A percentile compares a stretch with the other conserved stretches of the same genome.
Evolutionary conservation across 2,113 vertebrate species (phyloP).

Genomic region (Typhlomys cinereus): DNA sequence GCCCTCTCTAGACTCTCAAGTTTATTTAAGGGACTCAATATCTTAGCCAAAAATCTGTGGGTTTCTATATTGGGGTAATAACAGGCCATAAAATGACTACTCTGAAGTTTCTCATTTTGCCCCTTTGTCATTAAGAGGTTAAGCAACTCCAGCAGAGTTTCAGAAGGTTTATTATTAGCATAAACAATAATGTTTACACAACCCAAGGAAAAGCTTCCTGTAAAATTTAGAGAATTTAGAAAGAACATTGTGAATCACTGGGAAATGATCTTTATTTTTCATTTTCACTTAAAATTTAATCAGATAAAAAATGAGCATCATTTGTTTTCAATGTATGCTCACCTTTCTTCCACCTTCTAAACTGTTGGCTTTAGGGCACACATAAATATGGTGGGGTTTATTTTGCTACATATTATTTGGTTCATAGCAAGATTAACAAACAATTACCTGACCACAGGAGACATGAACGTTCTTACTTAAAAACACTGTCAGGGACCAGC

Average conservation of each 20-base stretch:
- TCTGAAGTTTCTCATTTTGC: conserved; percentile 51
- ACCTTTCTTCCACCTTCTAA: background rate
- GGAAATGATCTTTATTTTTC: conserved; percentile 49
- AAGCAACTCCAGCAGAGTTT: conserved; percentile 31
- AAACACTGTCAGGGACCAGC: too few species aligned
- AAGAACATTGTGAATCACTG: background rate
- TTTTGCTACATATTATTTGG: conserved; percentile 23
- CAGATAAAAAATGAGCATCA: conserved; percentile 7
- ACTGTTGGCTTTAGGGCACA: background rate
- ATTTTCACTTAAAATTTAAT: conserved; percentile 50
- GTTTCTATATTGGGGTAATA: conserved; percentile 48
- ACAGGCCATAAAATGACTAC: conserved; percentile 41
- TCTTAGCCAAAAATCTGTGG: conserved; percentile 18
- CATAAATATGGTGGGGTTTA: background rate
- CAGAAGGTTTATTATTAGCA: conserved; percentile 45
- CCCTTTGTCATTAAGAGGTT: conserved; percentile 53
- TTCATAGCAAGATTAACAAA: conserved; percentile 37
- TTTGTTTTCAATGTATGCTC: background rate
- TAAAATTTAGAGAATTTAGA: conserved; percentile 36
- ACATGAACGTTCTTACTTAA: conserved; percentile 36
- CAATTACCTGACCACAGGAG: conserved; percentile 9
- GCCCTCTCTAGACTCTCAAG: background rate
- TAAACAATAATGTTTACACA: conserved; percentile 47
- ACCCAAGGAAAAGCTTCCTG: background rate
- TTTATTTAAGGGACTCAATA: conserved; percentile 33